Percentiles rank a stretch among this genome's conserved stretches.
phyloP scores from a whole-genome alignment of 2,113 vertebrate species.

The Mystacornis crossleyi region DNA sequence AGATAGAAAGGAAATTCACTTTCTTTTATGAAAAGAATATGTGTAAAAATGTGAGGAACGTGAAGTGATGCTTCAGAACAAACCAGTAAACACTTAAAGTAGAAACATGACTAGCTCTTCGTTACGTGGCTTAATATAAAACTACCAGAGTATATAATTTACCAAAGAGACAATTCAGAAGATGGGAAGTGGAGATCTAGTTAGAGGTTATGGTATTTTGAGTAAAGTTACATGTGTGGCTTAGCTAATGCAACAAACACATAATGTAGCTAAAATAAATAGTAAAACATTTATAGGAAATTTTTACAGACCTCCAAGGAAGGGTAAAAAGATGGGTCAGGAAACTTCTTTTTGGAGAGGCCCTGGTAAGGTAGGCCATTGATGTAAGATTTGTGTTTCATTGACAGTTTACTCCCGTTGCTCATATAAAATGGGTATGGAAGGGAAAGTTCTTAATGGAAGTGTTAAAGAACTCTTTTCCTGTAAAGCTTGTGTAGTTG shows the following conservation, averaged over 20 bases:
- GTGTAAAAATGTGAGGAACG: neutral
- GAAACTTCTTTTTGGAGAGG: conserved; percentile 1
- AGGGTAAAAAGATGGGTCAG: neutral
- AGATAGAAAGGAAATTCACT: neutral
- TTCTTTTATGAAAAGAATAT: neutral
- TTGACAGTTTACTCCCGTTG: neutral
- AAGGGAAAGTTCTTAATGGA: neutral
- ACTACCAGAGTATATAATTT: neutral
- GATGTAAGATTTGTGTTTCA: neutral
- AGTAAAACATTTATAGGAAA: conserved; percentile 16
- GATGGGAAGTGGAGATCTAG: neutral
- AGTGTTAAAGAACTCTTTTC: neutral
- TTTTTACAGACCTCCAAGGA: conserved; percentile 34
- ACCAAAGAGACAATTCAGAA: neutral
- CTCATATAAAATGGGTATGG: neutral
- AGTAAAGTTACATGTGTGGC: conserved; percentile 17
- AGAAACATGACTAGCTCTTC: neutral
- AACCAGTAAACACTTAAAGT: neutral
- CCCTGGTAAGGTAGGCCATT: neutral
- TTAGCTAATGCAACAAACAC: neutral
- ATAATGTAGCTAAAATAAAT: neutral
- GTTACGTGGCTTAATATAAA: neutral
- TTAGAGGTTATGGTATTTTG: neutral
- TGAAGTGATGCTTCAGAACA: neutral
- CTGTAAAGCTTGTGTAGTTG: neutral